These are phyloP conservation scores for Stichodactyla helianthus DNA, from an alignment of 64 coral and sea anemone species.

Conservation along the genomic window DNA sequence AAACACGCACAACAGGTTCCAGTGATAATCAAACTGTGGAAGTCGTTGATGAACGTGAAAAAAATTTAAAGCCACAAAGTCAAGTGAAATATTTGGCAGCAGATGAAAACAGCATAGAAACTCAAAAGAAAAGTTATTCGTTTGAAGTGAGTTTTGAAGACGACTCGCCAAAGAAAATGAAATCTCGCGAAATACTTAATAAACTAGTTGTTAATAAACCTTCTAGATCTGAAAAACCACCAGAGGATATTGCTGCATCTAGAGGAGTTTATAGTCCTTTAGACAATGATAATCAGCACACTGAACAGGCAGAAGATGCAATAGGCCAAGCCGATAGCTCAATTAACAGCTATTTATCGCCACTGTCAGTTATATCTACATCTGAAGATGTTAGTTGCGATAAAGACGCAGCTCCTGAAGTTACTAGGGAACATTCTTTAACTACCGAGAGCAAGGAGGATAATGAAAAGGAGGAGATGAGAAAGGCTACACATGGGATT, in stretches of 20 bases:
- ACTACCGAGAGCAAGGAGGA: neutral
- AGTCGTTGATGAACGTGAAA: neutral
- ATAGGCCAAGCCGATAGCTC: neutral
- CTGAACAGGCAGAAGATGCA: neutral
- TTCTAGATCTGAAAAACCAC: neutral
- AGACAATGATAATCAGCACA: neutral
- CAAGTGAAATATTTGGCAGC: neutral
- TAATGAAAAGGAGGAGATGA: neutral
- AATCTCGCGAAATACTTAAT: neutral
- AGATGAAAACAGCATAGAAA: neutral
- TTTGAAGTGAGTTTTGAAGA: constrained; percentile 51
- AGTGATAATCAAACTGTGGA: neutral
- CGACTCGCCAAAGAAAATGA: neutral
- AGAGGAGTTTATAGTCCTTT: neutral
- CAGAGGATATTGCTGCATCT: neutral
- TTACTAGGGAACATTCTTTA: neutral
- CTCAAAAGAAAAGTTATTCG: neutral
- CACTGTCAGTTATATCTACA: neutral
- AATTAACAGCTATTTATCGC: neutral
- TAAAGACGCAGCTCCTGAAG: neutral
- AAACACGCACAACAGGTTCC: neutral
- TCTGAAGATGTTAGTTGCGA: too few species aligned
- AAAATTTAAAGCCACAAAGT: neutral
- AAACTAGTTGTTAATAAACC: neutral
- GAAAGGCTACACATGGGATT: neutral